phyloP scores from a whole-genome alignment of 2,797 vertebrate species.

The Xiphorhynchus erythropygius region DNA sequence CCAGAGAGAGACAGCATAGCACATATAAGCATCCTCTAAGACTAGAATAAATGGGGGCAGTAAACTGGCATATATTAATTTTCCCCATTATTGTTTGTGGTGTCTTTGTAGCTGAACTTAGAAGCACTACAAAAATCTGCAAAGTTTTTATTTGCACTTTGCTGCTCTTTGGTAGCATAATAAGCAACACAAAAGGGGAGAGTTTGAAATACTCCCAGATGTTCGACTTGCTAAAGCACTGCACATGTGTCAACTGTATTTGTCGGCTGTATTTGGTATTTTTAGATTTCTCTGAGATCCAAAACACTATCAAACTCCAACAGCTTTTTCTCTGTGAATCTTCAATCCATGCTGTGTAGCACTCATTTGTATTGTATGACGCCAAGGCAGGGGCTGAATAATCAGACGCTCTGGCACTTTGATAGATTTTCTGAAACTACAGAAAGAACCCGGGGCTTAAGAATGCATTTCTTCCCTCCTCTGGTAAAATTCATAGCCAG shows the following conservation, averaged over 20 bases:
- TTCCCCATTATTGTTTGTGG: not conserved
- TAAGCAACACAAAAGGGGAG: conserved; percentile 55
- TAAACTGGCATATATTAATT: not conserved
- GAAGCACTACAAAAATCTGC: conserved; percentile 6
- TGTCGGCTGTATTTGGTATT: conserved; percentile 71
- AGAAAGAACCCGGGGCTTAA: not conserved
- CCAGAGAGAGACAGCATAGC: not conserved
- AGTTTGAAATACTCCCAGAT: conserved; percentile 74
- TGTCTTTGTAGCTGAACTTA: conserved; percentile 4
- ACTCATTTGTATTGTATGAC: not conserved
- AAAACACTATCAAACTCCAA: conserved; percentile 61
- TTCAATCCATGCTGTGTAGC: conserved; percentile 47
- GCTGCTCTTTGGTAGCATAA: conserved; percentile 43
- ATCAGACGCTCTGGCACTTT: conserved; percentile 16
- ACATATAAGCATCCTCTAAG: not conserved
- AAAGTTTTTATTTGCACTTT: conserved; percentile 54
- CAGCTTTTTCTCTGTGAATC: conserved; percentile 60
- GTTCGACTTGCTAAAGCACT: conserved; percentile 69
- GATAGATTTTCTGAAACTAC: conserved; percentile 17
- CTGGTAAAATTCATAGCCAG: not conserved
- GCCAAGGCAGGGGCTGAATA: conserved; percentile 41
- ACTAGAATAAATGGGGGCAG: not conserved
- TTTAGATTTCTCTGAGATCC: conserved; percentile 73
- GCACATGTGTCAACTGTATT: conserved; percentile 70
- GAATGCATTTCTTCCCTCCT: not conserved